Evolutionary conservation across 2,888 invertebrate genomes (phyloP).

Genomic region (Candidula unifasciata): DNA sequence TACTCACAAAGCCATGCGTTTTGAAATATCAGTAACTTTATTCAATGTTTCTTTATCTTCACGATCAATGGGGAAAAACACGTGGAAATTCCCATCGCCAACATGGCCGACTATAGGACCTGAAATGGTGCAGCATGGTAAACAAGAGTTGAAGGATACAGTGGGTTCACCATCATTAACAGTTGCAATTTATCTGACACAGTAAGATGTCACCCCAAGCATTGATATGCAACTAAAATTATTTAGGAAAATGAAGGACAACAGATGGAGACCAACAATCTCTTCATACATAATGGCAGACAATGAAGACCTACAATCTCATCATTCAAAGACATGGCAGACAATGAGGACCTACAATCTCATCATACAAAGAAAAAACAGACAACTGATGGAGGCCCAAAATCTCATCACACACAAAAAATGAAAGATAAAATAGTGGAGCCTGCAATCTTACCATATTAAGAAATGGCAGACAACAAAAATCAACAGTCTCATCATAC

Average conservation of each 20-base stretch:
- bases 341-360: not conserved
- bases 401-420: too few relatives aligned
- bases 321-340: too few relatives aligned
- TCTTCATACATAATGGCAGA: too few relatives aligned
- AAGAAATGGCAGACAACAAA: too few relatives aligned
- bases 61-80: conserved; percentile 78
- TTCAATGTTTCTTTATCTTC: conserved; percentile 75
- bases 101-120: conserved; percentile 81
- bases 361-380: not conserved
- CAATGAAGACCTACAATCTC: too few relatives aligned
- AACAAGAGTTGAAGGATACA: not conserved
- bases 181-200: not conserved
- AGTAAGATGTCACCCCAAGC: too few relatives aligned
- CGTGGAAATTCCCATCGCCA: conserved; percentile 81
- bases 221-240: too few relatives aligned
- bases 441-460: too few relatives aligned
- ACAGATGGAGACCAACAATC: not conserved
- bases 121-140: conserved; percentile 55
- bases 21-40: conserved; percentile 63
- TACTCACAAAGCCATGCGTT: conserved; percentile 71
- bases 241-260: not conserved
- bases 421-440: too few relatives aligned
- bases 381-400: too few relatives aligned
- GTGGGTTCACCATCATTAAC: not conserved
- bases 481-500: too few relatives aligned